phyloP scores from a whole-genome alignment of 2,888 invertebrate species.

The Timandra comae region DNA sequence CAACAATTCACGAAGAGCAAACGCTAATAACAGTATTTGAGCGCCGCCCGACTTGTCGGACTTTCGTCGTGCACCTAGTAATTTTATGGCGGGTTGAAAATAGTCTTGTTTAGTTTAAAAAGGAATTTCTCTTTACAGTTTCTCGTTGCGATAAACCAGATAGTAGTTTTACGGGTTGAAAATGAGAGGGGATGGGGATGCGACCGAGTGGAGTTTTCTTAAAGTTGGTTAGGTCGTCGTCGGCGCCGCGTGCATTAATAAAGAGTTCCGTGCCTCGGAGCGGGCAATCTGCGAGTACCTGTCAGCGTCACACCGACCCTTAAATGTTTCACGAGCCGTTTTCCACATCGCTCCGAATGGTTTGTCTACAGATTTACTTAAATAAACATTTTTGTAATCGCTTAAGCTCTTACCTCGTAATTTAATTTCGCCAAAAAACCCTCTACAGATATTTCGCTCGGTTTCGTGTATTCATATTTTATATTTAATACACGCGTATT shows the following conservation, averaged over 20 bases:
- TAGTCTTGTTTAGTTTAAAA: slow-evolving; percentile 46
- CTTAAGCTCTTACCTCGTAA: too few relatives aligned
- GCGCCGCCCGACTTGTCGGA: slow-evolving; percentile 28
- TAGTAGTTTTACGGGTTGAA: slow-evolving; percentile 54
- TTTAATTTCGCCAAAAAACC: too few relatives aligned
- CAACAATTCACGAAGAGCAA: slow-evolving; percentile 31
- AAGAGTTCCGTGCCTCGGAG: slow-evolving; percentile 35
- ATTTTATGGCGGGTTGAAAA: slow-evolving; percentile 53
- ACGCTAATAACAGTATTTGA: slow-evolving; percentile 47
- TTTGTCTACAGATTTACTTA: not conserved
- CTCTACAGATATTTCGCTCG: too few relatives aligned
- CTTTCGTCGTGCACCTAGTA: slow-evolving; percentile 38
- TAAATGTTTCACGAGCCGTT: too few relatives aligned
- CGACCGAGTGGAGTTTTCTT: slow-evolving; percentile 42
- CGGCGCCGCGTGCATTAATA: slow-evolving; percentile 41
- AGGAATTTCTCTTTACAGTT: slow-evolving; percentile 46
- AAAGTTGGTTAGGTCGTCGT: slow-evolving; percentile 50
- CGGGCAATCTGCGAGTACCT: slow-evolving; percentile 32
- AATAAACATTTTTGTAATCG: too few relatives aligned
- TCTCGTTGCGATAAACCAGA: slow-evolving; percentile 52
- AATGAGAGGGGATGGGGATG: slow-evolving; percentile 39
- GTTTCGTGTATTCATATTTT: too few relatives aligned
- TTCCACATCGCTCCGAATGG: too few relatives aligned
- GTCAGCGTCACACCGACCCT: too few relatives aligned
- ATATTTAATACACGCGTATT: too few relatives aligned